Conservation (phyloP, 2,888 invertebrate species). For the Copidosoma aretas region DNA sequence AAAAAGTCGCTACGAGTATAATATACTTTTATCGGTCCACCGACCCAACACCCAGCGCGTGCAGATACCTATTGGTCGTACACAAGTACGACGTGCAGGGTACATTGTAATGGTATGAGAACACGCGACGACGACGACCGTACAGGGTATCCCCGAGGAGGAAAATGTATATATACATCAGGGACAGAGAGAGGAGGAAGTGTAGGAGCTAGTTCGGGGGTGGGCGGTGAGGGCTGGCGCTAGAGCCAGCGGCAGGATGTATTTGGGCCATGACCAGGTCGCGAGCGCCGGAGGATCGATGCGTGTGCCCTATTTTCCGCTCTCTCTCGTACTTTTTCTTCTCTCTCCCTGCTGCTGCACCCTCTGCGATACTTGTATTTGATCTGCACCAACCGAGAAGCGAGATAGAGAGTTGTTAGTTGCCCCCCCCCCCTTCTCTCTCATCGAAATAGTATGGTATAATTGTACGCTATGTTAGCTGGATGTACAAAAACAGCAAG, state of each 20-base stretch:
- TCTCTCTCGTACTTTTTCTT: neutral
- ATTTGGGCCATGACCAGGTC: constrained; percentile 61
- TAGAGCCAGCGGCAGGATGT: neutral
- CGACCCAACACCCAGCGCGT: too few species aligned
- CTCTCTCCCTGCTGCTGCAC: neutral
- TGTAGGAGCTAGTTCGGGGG: neutral
- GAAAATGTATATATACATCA: constrained; percentile 28
- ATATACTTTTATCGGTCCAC: too few species aligned
- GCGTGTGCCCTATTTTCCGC: neutral
- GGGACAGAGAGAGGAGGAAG: constrained; percentile 33
- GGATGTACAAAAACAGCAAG: too few species aligned
- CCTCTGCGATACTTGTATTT: neutral
- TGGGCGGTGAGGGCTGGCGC: neutral
- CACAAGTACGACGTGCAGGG: neutral
- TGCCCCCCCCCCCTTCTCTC: too few species aligned
- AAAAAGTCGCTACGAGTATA: too few species aligned
- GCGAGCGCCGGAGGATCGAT: constrained; percentile 29
- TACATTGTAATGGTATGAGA: neutral
- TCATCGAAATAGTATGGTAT: too few species aligned
- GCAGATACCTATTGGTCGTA: neutral
- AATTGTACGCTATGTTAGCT: too few species aligned
- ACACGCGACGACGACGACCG: constrained; percentile 4
- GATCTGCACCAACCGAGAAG: too few species aligned
- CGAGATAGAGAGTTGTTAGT: too few species aligned
- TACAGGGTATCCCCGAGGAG: neutral